Evolutionary conservation across 2,888 invertebrate species (phyloP).

Genomic region (Dasysyrphus tricinctus): DNA sequence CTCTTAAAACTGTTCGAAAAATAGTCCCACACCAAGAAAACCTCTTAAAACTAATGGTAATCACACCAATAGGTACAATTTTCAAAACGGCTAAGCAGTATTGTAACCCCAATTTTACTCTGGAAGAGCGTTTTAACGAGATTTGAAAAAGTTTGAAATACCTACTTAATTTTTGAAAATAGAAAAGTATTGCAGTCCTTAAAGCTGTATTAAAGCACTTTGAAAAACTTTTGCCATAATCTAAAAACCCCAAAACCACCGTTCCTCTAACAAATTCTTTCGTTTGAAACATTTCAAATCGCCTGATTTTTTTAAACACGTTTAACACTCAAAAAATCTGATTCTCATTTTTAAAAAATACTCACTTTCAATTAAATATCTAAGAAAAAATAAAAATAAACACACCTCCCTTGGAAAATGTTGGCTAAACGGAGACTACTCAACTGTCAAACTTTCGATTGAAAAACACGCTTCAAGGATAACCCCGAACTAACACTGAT

Average conservation of each 20-base stretch:
- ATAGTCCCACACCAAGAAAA: background rate
- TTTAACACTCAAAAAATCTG: background rate
- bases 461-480: constrained; percentile 6
- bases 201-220: background rate
- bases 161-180: background rate
- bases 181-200: background rate
- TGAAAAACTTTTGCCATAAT: background rate
- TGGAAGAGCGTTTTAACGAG: background rate
- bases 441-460: constrained; percentile 35
- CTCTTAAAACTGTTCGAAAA: background rate
- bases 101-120: background rate
- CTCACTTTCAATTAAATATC: constrained; percentile 18
- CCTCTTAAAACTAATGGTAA: background rate
- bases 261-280: too few relatives aligned
- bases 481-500: background rate
- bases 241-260: background rate
- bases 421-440: constrained; percentile 51
- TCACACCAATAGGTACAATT: background rate
- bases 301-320: background rate
- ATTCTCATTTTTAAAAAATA: background rate
- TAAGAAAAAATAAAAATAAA: background rate
- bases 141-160: background rate
- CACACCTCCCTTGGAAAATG: constrained; percentile 46
- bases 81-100: too few relatives aligned
- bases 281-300: background rate